Evolutionary conservation across 1,140 invertebrate genomes (phyloP).

Genomic region (Papilio xuthus): DNA sequence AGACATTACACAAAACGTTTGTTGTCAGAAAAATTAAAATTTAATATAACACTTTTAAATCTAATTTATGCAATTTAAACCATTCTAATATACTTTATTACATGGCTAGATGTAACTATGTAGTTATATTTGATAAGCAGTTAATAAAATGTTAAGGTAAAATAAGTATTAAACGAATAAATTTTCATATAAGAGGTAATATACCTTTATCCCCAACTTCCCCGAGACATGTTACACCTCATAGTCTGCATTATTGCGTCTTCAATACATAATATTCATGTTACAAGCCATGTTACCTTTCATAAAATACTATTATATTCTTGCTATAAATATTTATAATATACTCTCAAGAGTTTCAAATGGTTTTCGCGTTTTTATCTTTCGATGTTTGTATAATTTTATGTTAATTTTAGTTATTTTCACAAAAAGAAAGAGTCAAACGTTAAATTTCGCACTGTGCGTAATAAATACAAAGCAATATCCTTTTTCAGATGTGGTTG

Average conservation of each 20-base stretch:
- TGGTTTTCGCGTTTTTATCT: neutral
- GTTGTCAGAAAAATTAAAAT: neutral
- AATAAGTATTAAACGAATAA: too few species aligned
- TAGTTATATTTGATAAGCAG: neutral
- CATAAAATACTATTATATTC: slow-evolving; percentile 3
- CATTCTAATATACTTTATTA: too few species aligned
- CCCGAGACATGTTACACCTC: slow-evolving; percentile 18
- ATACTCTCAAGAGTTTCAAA: neutral
- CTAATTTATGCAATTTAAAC: too few species aligned
- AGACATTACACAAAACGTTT: neutral
- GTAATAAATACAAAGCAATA: neutral
- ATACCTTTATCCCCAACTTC: neutral
- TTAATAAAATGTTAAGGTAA: neutral
- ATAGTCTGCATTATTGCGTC: slow-evolving; percentile 12
- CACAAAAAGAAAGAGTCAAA: neutral
- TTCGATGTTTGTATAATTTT: neutral
- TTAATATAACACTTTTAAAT: neutral
- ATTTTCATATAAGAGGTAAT: neutral
- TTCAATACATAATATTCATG: neutral
- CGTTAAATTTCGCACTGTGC: neutral
- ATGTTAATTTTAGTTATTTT: neutral
- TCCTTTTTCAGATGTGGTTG: neutral
- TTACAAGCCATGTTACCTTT: neutral
- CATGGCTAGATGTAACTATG: too few species aligned
- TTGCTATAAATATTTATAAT: neutral